Percentiles rank a stretch among this genome's conserved stretches.
Evolutionary conservation across 2,888 invertebrate species (phyloP).

Genomic region (Agrilus biguttatus): DNA sequence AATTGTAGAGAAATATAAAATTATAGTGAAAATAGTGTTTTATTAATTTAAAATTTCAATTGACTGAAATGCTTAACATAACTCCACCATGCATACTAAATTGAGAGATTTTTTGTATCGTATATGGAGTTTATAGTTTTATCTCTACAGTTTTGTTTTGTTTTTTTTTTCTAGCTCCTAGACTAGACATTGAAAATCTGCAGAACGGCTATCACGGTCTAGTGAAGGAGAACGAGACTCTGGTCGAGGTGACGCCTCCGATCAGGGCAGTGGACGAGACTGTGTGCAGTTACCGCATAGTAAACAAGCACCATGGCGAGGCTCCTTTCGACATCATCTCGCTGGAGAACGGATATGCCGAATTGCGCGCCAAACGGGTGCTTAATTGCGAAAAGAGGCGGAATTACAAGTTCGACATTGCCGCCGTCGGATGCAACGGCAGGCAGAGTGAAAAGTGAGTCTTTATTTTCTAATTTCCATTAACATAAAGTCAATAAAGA

Average conservation of each 20-base stretch:
- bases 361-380: slow-evolving; percentile 65
- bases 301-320: slow-evolving; percentile 85
- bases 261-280: slow-evolving; percentile 64
- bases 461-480: too few species aligned
- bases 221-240: slow-evolving; percentile 82
- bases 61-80: too few species aligned
- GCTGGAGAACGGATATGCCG: slow-evolving; percentile 55
- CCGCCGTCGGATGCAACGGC: slow-evolving; percentile 83
- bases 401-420: slow-evolving; percentile 92
- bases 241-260: slow-evolving; percentile 84
- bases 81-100: too few species aligned
- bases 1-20: too few species aligned
- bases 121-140: too few species aligned
- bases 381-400: slow-evolving; percentile 89
- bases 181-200: slow-evolving; percentile 61
- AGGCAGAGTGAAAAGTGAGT: slow-evolving; percentile 42
- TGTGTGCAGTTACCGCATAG: slow-evolving; percentile 78
- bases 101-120: too few species aligned
- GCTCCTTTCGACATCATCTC: slow-evolving; percentile 58
- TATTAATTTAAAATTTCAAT: too few species aligned
- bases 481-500: too few species aligned
- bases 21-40: too few species aligned
- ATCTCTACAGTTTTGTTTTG: neutral
- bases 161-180: slow-evolving; percentile 41
- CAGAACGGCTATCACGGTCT: slow-evolving; percentile 87